A percentile compares a stretch with the other conserved stretches of the same genome.
These are phyloP conservation scores for Fregata magnificens DNA, from an alignment of 2,113 vertebrate species.

Conservation along the genomic window DNA sequence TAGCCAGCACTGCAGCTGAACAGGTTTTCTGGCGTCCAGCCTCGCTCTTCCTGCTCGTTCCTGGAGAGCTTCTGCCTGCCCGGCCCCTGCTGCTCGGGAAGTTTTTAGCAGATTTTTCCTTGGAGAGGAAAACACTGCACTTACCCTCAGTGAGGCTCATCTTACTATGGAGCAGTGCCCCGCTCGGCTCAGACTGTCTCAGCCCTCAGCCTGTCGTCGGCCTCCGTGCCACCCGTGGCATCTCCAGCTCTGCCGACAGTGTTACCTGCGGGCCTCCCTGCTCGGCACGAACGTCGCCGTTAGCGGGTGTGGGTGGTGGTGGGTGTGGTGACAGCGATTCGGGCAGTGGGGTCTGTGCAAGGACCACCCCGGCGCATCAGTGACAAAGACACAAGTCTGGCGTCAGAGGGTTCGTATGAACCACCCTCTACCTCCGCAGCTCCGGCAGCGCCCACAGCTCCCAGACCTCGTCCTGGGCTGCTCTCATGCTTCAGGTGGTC, in stretches of 20 bases:
- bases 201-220: too few relatives aligned
- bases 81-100: too few relatives aligned
- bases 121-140: neutral
- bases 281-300: accelerated
- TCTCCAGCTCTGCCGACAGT: neutral
- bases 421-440: neutral
- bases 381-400: too few relatives aligned
- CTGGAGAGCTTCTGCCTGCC: neutral
- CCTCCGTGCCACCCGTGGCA: neutral
- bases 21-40: neutral
- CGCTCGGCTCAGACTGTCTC: neutral
- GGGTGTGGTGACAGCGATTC: neutral
- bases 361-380: neutral
- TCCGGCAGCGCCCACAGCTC: accelerated
- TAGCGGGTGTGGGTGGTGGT: neutral
- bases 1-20: neutral
- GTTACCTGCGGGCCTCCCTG: neutral
- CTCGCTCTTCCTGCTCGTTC: neutral
- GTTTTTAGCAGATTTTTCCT: neutral
- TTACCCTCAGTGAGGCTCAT: neutral
- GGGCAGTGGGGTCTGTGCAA: neutral
- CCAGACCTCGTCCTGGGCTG: neutral
- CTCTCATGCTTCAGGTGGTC: neutral
- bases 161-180: neutral
- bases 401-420: neutral